Evolutionary conservation across 2,888 invertebrate genomes (phyloP), one percentile per base, ranked within the genome.

Genomic region (Acleris cristana): DNA sequence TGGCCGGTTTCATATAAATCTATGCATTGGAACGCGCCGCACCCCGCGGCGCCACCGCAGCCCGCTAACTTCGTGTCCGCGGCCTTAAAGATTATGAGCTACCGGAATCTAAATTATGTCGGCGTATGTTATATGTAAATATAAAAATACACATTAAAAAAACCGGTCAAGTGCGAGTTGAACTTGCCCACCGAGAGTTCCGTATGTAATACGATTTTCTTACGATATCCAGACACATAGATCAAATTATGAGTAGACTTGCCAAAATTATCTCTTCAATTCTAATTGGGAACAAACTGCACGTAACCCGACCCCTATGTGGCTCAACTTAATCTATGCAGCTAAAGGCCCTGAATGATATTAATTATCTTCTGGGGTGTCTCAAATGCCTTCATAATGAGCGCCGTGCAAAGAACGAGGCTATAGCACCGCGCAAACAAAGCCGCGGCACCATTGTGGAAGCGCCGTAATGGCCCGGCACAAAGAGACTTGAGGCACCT

Each of bases 381-480:
- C 72, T 73, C 72, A 70, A 73, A 77, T 79, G 73, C 76, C 70
- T 72, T 57, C 67, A 71, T 78, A 79, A 79, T 79, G 80, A 77
- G 76, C 71, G 72, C 72, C 70, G 65, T 49, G 64, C 64, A 53
- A 59, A 65, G 65, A 67, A 64, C 64, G 70, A 30, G 69, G 65
- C 62, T 26, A 23, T 19, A 55, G 56, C 67, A 52, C 51, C 45
- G 65, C 19, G 62, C 64, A 54, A 68, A 69, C 69, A 69, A 70
- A 64, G 55, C 54, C 23, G 18, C 40, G 44, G 57, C 51, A 19
- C 61, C 63, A 66, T 66, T 66, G 63, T 62, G 34, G 48, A 51
- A 53, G 55, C 57, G 30, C 64, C 55, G 62, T 69, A 70, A 69
- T 65, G 58, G 69, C 59, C 49, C 10, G 34, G 58, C 67, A 61